A percentile compares a stretch with the other conserved stretches of the same genome.
Evolutionary conservation across 1,140 invertebrate species (phyloP).

Genomic region (fruit fly (Drosophila melanogaster)): DNA sequence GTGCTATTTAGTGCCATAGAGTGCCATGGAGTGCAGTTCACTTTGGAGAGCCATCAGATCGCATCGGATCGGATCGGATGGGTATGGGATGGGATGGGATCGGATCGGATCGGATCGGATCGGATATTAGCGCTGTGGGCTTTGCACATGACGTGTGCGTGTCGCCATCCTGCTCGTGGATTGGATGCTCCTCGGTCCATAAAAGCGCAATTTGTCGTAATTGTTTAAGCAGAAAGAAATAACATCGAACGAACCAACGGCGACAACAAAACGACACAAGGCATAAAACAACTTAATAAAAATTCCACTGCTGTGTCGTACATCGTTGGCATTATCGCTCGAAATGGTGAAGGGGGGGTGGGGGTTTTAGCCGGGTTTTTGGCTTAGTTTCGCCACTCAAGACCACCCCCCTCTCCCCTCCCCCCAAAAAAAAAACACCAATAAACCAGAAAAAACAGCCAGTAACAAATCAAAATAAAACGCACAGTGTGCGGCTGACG

Average conservation of each 20-base stretch:
- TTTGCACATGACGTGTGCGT: constrained; percentile 69
- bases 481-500: constrained; percentile 69
- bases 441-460: not conserved
- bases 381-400: constrained; percentile 2
- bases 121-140: constrained; percentile 75
- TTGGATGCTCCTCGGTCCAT: constrained; percentile 61
- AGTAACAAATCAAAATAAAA: constrained; percentile 46
- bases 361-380: not conserved
- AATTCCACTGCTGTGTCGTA: constrained; percentile 77
- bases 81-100: constrained; percentile 35
- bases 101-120: constrained; percentile 26
- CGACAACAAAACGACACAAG: constrained; percentile 57
- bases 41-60: constrained; percentile 21
- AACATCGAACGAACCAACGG: constrained; percentile 45
- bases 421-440: not conserved
- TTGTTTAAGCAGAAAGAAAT: constrained; percentile 84
- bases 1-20: not conserved
- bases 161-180: constrained; percentile 26
- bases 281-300: constrained; percentile 84
- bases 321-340: constrained; percentile 51
- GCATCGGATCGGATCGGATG: constrained; percentile 16
- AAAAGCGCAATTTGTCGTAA: constrained; percentile 84
- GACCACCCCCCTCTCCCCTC: not conserved
- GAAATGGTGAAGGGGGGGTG: too few relatives aligned
- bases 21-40: constrained; percentile 4